Base-by-base conservation (phyloP, 2,888 invertebrate species). In the Oscheius myriophilus region DNA sequence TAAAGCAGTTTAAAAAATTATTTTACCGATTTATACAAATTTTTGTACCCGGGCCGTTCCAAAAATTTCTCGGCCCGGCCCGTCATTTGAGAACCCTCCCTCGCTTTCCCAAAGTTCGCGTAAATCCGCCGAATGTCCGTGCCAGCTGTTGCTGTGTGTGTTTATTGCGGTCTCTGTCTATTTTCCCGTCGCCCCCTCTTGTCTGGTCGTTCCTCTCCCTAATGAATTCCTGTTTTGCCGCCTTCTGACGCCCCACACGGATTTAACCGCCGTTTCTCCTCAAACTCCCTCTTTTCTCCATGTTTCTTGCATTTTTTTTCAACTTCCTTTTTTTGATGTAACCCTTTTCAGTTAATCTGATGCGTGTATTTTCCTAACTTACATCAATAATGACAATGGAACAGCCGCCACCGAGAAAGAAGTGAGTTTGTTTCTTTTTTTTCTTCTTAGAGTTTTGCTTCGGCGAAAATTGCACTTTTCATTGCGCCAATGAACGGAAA, bases 361-460 rank as follows among this genome's bases (percentile, higher is more conserved):
- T 26, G 14, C 25, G n/a, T 14, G 23, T 25, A 49, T 18, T 49
- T 46, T 49, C 42, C 39, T n/a, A 39, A 18, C 49, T 16, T 25
- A 53, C n/a, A 25, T 25, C 23, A 18, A 57, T 18, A 49, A 61
- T 61, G 61, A 33, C 61, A 4, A n/a, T 25, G 23, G 26, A 59
- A 18, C 57, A 42, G 43, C 58, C 45, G 12, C 46, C 49, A 21
- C 61, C 45, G 18, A 61, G 61, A 18, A 61, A 61, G 39, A 61
- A 49, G 61, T 33, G 11, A 23, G 42, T 57, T 57, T 33, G 7
- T 14, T 33, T 57, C 9, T 11, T 2, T 41, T 2, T 2, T 57
- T 54, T 23, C 18, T 12, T 54, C 4, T 6, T 6, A 33, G 3
- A 25, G 1, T 54, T 54, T 54, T 54, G 18, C 25, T 25, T 2